A percentile compares a stretch with the other conserved stretches of the same genome.
These are phyloP conservation scores for Meloidogyne hapla DNA, from an alignment of 1,140 invertebrate genomes.

Conservation along the genomic window DNA sequence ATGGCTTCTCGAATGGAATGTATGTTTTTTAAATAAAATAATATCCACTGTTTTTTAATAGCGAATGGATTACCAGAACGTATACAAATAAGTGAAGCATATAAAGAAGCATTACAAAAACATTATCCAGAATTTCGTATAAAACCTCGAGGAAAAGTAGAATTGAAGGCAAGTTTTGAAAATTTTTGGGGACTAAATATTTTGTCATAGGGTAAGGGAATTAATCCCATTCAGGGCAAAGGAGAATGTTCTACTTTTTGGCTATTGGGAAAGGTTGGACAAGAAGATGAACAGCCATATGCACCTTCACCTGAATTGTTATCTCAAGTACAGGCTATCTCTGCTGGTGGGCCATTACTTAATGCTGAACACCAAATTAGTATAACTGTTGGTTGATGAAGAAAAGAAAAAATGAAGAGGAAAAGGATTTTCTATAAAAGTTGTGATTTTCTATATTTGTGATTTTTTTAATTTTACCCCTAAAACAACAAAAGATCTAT, in stretches of 20 bases:
- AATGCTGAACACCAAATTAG: conserved; percentile 3
- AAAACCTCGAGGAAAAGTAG: conserved; percentile 41
- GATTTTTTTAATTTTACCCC: neutral
- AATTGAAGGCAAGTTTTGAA: conserved; percentile 45
- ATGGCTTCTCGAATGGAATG: conserved; percentile 76
- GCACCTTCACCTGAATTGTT: conserved; percentile 21
- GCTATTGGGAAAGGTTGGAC: conserved; percentile 39
- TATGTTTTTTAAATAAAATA: neutral
- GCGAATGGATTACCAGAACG: conserved; percentile 73
- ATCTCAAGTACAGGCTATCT: conserved; percentile 17
- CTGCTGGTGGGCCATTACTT: conserved; percentile 2
- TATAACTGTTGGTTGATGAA: conserved; percentile 16
- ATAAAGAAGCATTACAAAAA: conserved; percentile 38
- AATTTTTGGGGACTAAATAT: neutral
- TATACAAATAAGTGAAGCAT: conserved; percentile 55
- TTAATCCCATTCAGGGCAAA: conserved; percentile 42
- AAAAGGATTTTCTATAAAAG: neutral
- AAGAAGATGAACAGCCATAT: conserved; percentile 27
- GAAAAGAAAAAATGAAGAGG: neutral
- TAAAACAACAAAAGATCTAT: too few species aligned
- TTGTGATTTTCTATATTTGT: neutral
- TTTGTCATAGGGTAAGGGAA: conserved; percentile 24
- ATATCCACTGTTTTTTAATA: too few species aligned
- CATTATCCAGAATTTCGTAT: conserved; percentile 51
- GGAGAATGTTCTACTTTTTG: conserved; percentile 50